Evolutionary conservation across 2,113 vertebrate species (phyloP), one percentile per base, ranked within the genome.

Genomic region (Oreocharis arfaki): DNA sequence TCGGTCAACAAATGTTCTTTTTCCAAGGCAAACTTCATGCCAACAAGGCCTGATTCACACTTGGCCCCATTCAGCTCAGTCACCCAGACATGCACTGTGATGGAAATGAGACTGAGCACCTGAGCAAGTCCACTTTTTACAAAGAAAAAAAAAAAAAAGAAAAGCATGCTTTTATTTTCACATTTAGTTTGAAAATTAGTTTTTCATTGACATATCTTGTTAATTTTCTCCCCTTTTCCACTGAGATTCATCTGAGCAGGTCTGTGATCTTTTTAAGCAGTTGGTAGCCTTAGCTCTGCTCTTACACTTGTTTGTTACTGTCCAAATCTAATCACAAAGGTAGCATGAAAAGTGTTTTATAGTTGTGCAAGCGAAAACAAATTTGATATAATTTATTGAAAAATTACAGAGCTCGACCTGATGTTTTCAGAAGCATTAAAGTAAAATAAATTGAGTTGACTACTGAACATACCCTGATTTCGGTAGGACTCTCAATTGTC

Each of bases 401-500:
- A 61, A 82, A 71, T 55, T 59, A 87, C 23, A 84, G 56, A 87
- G 41, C 23, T 84, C 26, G 22, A 69, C 20, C 23, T 41, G 47
- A 53, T 69, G 41, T 80, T 96, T 93, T 80, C 76, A 74, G 64
- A 95, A 90, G 64, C 81, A 88, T 52, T 80, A 92, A 47, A 94
- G 73, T 57, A 81, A 41, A 57, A 15, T 53, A 23, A 83, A 69
- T 49, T 70, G 42, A 92, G 90, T 19, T 74, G 89, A 19, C 33
- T 87, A 84, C 33, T 63, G 60, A 69, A 70, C 8, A 21, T 39
- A 79, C 5, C 35, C 35, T n/a, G 55, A 64, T 96, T 97, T 84
- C 89, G 88, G 83, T 27, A 89, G 75, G 93, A 94, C 78, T 79
- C 69, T 95, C 91, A 73, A 42, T 42, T 95, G 95, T 94, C 93